These are phyloP conservation scores for Drosophila greeni DNA, from an alignment of 2,888 invertebrate genomes.

Conservation along the genomic window DNA sequence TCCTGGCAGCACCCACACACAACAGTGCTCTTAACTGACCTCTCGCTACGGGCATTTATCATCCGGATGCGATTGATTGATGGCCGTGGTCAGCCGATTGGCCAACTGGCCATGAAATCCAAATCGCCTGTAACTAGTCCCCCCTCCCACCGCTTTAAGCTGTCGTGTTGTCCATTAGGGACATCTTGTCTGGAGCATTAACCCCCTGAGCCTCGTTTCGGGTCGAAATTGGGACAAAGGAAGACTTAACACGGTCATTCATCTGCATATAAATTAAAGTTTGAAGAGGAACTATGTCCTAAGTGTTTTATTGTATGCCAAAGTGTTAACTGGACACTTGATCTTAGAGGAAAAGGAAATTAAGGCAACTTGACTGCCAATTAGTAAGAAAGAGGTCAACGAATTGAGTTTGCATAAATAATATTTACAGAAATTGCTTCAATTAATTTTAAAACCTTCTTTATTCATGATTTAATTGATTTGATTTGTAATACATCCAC, in stretches of 20 bases:
- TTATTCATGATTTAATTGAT: no score
- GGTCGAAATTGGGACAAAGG: conserved; percentile 8
- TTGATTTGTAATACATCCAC: no score
- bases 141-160: conserved; percentile 19
- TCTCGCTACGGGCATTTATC: conserved; percentile 45
- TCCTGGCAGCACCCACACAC: conserved; percentile 6
- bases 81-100: conserved; percentile 17
- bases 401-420: background rate
- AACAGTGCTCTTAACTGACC: background rate
- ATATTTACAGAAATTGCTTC: no score
- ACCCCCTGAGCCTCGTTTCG: conserved; percentile 8
- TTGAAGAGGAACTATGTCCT: background rate
- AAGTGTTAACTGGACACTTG: conserved; percentile 5
- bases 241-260: conserved; percentile 30
- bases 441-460: background rate
- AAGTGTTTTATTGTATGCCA: conserved; percentile 5
- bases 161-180: conserved; percentile 36
- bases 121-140: conserved; percentile 1
- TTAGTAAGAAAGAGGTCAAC: conserved; percentile 4
- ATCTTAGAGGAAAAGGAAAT: background rate
- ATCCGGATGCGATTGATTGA: conserved; percentile 34
- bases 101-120: conserved; percentile 11
- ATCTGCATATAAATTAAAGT: conserved; percentile 31
- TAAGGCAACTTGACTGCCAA: background rate
- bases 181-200: conserved; percentile 36